Evolutionary conservation across 2,888 invertebrate species (phyloP).

Genomic region (Falcaria lacertinaria): DNA sequence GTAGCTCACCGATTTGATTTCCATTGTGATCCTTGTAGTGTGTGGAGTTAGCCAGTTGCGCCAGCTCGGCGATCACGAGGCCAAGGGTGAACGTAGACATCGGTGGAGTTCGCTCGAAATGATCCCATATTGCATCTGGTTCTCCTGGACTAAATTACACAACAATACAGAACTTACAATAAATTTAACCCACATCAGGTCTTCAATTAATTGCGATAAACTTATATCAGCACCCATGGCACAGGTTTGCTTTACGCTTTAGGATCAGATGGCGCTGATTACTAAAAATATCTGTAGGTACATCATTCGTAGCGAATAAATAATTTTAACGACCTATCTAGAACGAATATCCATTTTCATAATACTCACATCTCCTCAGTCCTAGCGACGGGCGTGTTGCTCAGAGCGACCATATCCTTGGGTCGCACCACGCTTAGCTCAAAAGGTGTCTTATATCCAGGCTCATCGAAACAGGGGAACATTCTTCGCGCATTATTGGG

Average conservation of each 20-base stretch:
- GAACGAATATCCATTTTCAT: too few species aligned
- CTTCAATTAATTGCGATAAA: too few species aligned
- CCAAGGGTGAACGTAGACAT: conserved; percentile 89
- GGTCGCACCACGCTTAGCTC: conserved; percentile 82
- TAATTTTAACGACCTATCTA: too few species aligned
- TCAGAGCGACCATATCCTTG: conserved; percentile 77
- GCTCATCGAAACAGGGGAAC: conserved; percentile 91
- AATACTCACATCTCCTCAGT: conserved; percentile 82
- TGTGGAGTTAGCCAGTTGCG: conserved; percentile 48
- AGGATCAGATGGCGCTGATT: too few species aligned
- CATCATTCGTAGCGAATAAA: too few species aligned
- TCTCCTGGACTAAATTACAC: conserved; percentile 71
- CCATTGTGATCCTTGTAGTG: conserved; percentile 45
- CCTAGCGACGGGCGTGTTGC: conserved; percentile 81
- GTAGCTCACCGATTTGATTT: conserved; percentile 45
- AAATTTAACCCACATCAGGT: too few species aligned
- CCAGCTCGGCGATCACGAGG: conserved; percentile 84
- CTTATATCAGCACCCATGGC: too few species aligned
- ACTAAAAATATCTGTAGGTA: too few species aligned
- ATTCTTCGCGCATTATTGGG: conserved; percentile 86
- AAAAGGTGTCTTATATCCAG: conserved; percentile 86
- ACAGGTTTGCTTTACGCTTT: too few species aligned
- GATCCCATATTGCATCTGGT: conserved; percentile 82
- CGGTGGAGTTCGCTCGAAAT: conserved; percentile 84
- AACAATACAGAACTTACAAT: not conserved